These are phyloP conservation scores for Malurus alboscapulatus DNA, from an alignment of 2,113 vertebrate species.

Conservation along the genomic window DNA sequence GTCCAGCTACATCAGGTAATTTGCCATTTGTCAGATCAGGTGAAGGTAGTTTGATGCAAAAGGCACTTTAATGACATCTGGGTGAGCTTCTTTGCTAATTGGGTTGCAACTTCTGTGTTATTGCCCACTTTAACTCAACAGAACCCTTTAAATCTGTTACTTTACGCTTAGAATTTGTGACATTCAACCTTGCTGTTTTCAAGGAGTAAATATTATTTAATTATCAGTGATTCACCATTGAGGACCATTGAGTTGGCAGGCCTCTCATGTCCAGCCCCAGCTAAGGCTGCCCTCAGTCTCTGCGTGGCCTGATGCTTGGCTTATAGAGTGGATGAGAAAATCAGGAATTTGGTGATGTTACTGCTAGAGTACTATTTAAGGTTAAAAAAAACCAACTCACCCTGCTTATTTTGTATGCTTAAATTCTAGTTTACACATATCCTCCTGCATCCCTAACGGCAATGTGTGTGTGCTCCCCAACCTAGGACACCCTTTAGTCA, in stretches of 20 bases:
- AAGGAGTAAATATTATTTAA: constrained; percentile 33
- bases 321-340: neutral
- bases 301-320: neutral
- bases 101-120: constrained; percentile 2
- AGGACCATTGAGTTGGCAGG: neutral
- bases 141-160: constrained; percentile 29
- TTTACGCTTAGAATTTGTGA: neutral
- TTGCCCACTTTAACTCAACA: constrained; percentile 10
- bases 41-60: neutral
- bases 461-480: neutral
- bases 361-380: neutral
- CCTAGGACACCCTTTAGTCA: neutral
- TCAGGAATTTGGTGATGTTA: neutral
- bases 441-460: neutral
- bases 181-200: neutral
- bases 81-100: constrained; percentile 51
- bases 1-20: constrained; percentile 20
- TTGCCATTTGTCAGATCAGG: constrained; percentile 20
- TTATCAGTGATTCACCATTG: neutral
- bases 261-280: neutral
- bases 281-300: neutral
- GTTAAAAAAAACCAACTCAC: neutral
- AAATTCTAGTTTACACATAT: neutral
- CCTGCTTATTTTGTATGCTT: neutral
- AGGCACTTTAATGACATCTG: constrained; percentile 23